Evolutionary conservation across 2,113 vertebrate genomes (phyloP).

Genomic region (Brevimyrus niger): DNA sequence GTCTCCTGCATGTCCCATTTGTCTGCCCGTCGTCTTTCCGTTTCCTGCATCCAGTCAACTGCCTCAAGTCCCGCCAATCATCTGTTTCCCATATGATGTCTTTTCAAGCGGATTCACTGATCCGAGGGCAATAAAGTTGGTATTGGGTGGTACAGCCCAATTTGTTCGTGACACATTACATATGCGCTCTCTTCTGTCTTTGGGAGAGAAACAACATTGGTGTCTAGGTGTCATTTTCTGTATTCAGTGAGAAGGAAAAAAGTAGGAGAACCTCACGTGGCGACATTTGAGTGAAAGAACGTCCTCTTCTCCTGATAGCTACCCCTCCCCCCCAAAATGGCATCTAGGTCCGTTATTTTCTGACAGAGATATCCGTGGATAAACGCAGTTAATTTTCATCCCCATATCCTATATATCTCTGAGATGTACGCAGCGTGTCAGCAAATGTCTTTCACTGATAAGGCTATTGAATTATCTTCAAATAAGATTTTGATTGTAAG

Average conservation of each 20-base stretch:
- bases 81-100: not conserved
- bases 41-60: not conserved
- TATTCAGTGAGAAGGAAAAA: not conserved
- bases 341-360: not conserved
- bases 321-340: too few species aligned
- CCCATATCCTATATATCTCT: constrained; percentile 8
- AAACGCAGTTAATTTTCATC: not conserved
- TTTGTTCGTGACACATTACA: not conserved
- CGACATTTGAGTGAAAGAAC: not conserved
- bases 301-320: not conserved
- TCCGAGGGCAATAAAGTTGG: not conserved
- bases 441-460: constrained; percentile 19
- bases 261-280: not conserved
- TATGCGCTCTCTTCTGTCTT: not conserved
- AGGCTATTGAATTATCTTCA: constrained; percentile 24
- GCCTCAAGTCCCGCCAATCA: not conserved
- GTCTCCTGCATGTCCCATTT: not conserved
- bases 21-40: not conserved
- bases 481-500: constrained; percentile 20
- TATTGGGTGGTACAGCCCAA: not conserved
- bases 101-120: not conserved
- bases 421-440: not conserved
- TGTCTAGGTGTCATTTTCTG: not conserved
- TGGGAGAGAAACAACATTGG: not conserved
- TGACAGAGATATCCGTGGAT: not conserved